A percentile compares a stretch with the other conserved stretches of the same genome.
These are phyloP conservation scores for Pollenia labialis DNA, from an alignment of 2,888 invertebrate species.

Conservation along the genomic window DNA sequence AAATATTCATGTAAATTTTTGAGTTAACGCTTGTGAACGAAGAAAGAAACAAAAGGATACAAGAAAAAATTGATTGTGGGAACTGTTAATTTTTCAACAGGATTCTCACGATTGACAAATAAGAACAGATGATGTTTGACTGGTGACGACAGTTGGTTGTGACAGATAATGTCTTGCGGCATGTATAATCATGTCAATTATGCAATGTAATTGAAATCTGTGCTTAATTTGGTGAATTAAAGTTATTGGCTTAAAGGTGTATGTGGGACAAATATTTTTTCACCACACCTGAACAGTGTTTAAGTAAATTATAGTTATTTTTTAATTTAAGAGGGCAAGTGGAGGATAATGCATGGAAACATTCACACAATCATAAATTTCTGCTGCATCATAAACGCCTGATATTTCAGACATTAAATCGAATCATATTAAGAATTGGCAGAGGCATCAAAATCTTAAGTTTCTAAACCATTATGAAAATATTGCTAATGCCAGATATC, in stretches of 20 bases:
- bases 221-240: conserved; percentile 25
- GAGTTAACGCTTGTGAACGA: conserved; percentile 19
- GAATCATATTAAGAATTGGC: too few species aligned
- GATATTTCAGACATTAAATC: too few species aligned
- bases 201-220: conserved; percentile 38
- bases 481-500: too few species aligned
- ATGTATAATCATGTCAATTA: conserved; percentile 36
- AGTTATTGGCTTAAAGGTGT: neutral
- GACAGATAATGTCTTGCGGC: conserved; percentile 29
- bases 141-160: conserved; percentile 57
- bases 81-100: conserved; percentile 64
- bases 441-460: too few species aligned
- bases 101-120: conserved; percentile 68
- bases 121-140: conserved; percentile 64
- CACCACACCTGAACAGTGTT: neutral
- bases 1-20: conserved; percentile 50
- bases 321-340: too few species aligned
- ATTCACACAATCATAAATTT: too few species aligned
- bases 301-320: too few species aligned
- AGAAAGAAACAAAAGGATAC: conserved; percentile 47
- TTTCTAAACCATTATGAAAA: too few species aligned
- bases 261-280: conserved; percentile 3
- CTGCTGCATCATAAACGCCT: too few species aligned
- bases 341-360: too few species aligned
- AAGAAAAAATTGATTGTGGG: conserved; percentile 60